phyloP scores from a whole-genome alignment of 2,888 invertebrate species.

The Panopea generosa region DNA sequence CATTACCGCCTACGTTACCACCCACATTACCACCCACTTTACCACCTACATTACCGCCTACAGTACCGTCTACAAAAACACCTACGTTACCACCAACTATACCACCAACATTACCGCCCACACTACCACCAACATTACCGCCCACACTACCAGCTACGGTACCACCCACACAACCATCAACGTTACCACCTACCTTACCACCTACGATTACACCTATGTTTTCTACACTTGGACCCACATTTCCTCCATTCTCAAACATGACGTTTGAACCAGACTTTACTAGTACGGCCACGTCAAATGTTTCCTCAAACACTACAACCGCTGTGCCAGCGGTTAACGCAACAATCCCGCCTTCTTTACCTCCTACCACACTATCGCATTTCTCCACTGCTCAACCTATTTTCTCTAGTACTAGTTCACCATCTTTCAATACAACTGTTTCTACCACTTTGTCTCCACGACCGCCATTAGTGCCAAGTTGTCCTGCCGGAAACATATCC shows the following conservation, averaged over 20 bases:
- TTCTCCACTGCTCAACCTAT: neutral
- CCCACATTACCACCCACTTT: neutral
- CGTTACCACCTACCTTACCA: conserved; percentile 8
- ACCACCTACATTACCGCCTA: conserved; percentile 2
- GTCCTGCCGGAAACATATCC: conserved; percentile 46
- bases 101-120: neutral
- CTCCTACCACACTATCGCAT: neutral
- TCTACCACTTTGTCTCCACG: neutral
- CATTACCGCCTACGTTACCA: neutral
- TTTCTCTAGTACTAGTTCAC: conserved; percentile 8
- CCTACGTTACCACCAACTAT: neutral
- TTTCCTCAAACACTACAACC: neutral
- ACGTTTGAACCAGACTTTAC: neutral
- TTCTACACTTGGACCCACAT: neutral
- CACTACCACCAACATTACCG: neutral
- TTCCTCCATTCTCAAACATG: neutral
- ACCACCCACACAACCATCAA: neutral
- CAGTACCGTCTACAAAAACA: neutral
- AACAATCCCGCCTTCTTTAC: conserved; percentile 3
- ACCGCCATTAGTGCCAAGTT: conserved; percentile 17
- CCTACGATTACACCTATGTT: neutral
- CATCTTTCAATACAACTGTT: conserved; percentile 16
- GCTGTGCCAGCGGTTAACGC: neutral
- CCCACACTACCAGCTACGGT: neutral
- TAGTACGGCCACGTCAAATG: neutral